A percentile compares a stretch with the other conserved stretches of the same genome.
Evolutionary conservation across 2,113 vertebrate genomes (phyloP).

Genomic region (Eublepharis macularius): DNA sequence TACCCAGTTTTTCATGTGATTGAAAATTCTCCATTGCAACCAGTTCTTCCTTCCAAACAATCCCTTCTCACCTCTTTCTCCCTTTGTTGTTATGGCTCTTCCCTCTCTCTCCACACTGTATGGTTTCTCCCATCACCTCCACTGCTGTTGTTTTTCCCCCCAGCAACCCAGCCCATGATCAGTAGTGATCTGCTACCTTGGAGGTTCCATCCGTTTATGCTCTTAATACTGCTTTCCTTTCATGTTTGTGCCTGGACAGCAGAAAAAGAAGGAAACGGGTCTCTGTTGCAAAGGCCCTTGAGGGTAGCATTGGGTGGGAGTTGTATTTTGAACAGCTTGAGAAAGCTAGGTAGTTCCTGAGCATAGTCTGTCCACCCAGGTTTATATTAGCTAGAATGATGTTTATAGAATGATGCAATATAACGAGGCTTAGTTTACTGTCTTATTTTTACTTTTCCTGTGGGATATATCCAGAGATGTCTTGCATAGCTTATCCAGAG

Average conservation of each 20-base stretch:
- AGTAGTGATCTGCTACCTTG: background rate
- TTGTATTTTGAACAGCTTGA: background rate
- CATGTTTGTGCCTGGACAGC: background rate
- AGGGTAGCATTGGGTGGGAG: background rate
- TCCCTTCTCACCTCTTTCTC: accelerated
- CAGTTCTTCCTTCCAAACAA: background rate
- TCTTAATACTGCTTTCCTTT: background rate
- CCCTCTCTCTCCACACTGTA: background rate
- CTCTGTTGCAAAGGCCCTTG: background rate
- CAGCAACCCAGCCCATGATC: background rate
- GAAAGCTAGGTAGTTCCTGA: background rate
- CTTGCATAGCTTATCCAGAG: background rate
- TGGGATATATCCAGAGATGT: background rate
- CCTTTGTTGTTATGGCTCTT: background rate
- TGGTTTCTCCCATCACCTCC: background rate
- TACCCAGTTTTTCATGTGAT: background rate
- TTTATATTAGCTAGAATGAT: background rate
- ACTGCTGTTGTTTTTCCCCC: accelerated
- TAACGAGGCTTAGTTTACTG: background rate
- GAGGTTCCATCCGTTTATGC: background rate
- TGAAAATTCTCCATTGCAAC: too few relatives aligned
- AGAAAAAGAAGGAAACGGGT: background rate
- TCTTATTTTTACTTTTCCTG: background rate
- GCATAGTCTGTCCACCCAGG: background rate
- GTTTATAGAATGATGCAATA: background rate